Evolutionary conservation across 2,888 invertebrate genomes (phyloP).

Genomic region (Acronicta aceris): DNA sequence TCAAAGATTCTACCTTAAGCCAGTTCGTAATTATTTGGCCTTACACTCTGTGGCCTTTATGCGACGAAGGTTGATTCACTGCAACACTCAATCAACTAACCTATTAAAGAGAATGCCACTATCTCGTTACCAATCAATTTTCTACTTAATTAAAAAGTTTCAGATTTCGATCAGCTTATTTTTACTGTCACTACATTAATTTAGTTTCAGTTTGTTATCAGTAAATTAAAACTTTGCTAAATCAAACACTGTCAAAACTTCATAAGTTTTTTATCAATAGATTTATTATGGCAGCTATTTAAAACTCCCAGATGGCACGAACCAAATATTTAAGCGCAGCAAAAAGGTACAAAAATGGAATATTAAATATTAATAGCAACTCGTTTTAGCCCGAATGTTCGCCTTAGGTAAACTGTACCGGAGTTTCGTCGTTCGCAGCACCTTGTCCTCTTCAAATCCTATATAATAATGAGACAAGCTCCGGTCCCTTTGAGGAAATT

Average conservation of each 20-base stretch:
- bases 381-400: conserved; percentile 56
- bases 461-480: conserved; percentile 81
- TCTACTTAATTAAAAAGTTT: conserved; percentile 26
- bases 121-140: conserved; percentile 30
- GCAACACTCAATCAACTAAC: conserved; percentile 48
- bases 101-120: conserved; percentile 30
- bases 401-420: conserved; percentile 67
- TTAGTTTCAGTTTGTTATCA: conserved; percentile 10
- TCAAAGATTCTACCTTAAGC: conserved; percentile 76
- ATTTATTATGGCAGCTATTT: conserved; percentile 11
- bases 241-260: conserved; percentile 20
- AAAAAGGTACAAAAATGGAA: conserved; percentile 44
- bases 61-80: conserved; percentile 52
- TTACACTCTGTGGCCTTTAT: conserved; percentile 61
- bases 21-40: conserved; percentile 77
- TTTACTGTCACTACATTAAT: conserved; percentile 6
- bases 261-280: conserved; percentile 18
- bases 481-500: conserved; percentile 75
- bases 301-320: conserved; percentile 15
- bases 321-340: conserved; percentile 43
- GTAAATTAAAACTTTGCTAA: conserved; percentile 16
- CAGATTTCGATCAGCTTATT: conserved; percentile 10
- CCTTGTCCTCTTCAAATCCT: conserved; percentile 75
- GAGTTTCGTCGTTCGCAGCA: conserved; percentile 68
- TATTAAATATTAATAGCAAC: conserved; percentile 60